A percentile compares a stretch with the other conserved stretches of the same genome.
These are phyloP conservation scores for Coluber constrictor DNA, from an alignment of 2,797 vertebrate genomes.

Conservation along the genomic window DNA sequence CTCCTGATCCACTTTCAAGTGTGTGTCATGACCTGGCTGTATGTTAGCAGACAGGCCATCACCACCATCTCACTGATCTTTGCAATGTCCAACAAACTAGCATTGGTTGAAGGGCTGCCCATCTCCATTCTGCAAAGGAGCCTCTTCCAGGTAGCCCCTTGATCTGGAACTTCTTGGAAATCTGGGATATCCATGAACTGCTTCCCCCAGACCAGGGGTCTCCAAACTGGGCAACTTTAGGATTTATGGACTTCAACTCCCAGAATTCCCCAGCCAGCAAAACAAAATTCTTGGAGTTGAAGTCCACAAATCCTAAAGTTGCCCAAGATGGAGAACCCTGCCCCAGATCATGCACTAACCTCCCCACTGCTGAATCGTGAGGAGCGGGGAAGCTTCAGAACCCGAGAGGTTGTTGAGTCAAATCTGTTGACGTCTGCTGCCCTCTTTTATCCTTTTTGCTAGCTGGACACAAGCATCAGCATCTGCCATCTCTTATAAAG, in stretches of 20 bases:
- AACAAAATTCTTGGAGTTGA: neutral
- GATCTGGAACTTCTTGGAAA: neutral
- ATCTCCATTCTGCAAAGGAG: neutral
- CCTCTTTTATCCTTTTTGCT: neutral
- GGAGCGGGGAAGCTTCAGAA: neutral
- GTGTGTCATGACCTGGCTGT: too few species aligned
- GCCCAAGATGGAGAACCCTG: neutral
- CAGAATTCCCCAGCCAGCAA: neutral
- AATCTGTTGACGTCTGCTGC: neutral
- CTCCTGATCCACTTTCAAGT: too few species aligned
- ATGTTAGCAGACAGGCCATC: too few species aligned
- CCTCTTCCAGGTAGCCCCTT: neutral
- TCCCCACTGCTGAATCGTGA: neutral
- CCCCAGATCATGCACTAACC: neutral
- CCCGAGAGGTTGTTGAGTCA: too few species aligned
- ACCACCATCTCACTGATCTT: neutral
- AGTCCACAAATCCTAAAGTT: neutral
- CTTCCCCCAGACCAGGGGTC: neutral
- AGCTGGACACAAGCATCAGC: conserved; percentile 2
- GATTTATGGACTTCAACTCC: neutral
- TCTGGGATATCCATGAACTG: neutral
- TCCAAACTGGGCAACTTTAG: neutral
- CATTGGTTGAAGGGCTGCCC: neutral
- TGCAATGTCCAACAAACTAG: neutral
- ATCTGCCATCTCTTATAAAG: conserved; percentile 27